Evolutionary conservation across 2,888 invertebrate species (phyloP).

Genomic region (Willowsia nigromaculata): DNA sequence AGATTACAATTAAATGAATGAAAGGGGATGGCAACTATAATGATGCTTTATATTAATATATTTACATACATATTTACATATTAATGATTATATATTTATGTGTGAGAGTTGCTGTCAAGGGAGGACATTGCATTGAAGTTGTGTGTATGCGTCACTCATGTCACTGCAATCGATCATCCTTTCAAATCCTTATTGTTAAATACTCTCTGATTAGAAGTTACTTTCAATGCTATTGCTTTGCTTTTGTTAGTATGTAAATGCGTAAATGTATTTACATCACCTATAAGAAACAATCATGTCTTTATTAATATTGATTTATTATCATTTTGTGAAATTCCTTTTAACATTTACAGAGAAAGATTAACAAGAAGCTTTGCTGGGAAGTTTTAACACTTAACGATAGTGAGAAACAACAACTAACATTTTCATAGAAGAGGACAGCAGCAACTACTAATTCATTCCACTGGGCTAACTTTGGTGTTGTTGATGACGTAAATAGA

Average conservation of each 20-base stretch:
- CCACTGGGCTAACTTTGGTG: neutral
- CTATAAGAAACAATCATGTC: neutral
- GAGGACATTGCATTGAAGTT: too few species aligned
- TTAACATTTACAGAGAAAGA: neutral
- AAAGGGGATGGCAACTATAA: neutral
- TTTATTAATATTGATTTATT: slow-evolving; percentile 1
- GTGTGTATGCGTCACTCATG: neutral
- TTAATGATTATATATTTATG: neutral
- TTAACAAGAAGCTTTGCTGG: neutral
- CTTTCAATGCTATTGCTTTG: too few species aligned
- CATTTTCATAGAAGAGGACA: neutral
- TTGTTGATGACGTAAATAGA: neutral
- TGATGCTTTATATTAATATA: neutral
- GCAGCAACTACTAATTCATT: neutral
- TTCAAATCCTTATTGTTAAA: neutral
- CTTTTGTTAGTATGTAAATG: neutral
- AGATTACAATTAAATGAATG: neutral
- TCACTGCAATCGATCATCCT: slow-evolving; percentile 9
- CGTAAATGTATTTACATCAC: neutral
- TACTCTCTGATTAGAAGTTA: too few species aligned
- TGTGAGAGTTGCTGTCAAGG: neutral
- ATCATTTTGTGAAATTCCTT: neutral
- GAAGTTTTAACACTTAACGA: neutral
- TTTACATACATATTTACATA: too few species aligned
- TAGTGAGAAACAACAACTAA: neutral